Conservation (phyloP, 2,113 vertebrate species). For the Genyomyrus donnyi region DNA sequence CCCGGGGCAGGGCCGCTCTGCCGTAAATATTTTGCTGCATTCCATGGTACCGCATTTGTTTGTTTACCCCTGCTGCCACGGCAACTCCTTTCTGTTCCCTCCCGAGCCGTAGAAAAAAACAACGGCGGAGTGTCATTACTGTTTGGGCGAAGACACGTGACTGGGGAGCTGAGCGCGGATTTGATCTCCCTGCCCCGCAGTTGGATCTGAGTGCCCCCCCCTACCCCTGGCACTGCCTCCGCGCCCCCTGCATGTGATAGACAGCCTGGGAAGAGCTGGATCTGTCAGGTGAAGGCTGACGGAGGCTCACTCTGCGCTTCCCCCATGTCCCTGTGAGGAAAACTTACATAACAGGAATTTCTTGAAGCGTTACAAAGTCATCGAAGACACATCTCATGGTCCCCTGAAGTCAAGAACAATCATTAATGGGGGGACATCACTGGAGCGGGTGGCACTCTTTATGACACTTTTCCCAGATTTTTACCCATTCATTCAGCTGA, state of each 20-base stretch:
- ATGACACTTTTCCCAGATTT: background rate
- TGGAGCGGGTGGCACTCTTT: background rate
- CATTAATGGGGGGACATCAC: background rate
- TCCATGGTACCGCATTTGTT: slow-evolving; percentile 75
- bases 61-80: slow-evolving; percentile 71
- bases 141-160: slow-evolving; percentile 64
- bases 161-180: slow-evolving; percentile 45
- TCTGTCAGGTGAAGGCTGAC: background rate
- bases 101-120: slow-evolving; percentile 41
- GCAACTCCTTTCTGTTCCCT: slow-evolving; percentile 65
- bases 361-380: background rate
- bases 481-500: background rate
- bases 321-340: background rate
- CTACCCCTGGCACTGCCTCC: background rate
- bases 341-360: background rate
- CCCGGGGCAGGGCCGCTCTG: slow-evolving; percentile 64
- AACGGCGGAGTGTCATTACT: slow-evolving; percentile 55
- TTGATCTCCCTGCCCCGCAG: slow-evolving; percentile 48
- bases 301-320: background rate
- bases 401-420: background rate
- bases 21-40: slow-evolving; percentile 72
- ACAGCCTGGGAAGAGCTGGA: background rate
- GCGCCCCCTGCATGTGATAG: background rate
- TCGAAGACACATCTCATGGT: background rate
- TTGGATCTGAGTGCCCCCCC: background rate